Base-by-base conservation (phyloP, 2,113 vertebrate genomes). In the Pholis gunnellus region DNA sequence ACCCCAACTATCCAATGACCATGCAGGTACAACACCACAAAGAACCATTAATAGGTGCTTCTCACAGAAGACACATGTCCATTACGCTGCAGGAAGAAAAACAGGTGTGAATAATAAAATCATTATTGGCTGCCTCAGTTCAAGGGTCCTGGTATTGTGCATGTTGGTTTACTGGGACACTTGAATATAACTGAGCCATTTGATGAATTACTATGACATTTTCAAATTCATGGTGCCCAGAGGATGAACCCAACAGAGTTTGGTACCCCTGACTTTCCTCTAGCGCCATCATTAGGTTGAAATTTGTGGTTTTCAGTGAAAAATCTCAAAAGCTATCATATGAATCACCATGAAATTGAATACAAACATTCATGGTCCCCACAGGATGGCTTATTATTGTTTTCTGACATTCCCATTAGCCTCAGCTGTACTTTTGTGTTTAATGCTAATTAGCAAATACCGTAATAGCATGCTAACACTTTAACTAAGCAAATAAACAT, bases 1-100 rank as follows among this genome's bases (percentile, higher is more conserved):
- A 97, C 83, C 95, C 97, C 0, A 96, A 96, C 88, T 98, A 97
- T 70, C 96, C 97, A 0, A 61, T 97, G 15, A 95, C 96, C 11
- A 94, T 98, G 27, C 97, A 98, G 97, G 97, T 99, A 96, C 14
- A 40, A 36, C n/a, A 69, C 6, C 1, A 10, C 4, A 11, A n/a
- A 38, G 2, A 54, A 25, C 9, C 1, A 29, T 4, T 40, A 7
- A 42, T 42, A 36, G n/a, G 18, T 6, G 11, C 2, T 60, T 59
- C 67, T 44, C 11, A 68, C 2, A 2, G 71, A 36, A 9, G 34
- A 64, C 38, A 44, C 1, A 31, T 8, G 42, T 15, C 25, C 20
- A 8, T 72, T 6, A 44, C 72, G 44, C 27, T 18, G 27, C 1
- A 25, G n/a, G 54, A 54, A 42, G 40, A 48, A 2, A 1, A 48